These are phyloP conservation scores for Salarias fasciatus DNA, from an alignment of 2,797 vertebrate species.

Conservation along the genomic window DNA sequence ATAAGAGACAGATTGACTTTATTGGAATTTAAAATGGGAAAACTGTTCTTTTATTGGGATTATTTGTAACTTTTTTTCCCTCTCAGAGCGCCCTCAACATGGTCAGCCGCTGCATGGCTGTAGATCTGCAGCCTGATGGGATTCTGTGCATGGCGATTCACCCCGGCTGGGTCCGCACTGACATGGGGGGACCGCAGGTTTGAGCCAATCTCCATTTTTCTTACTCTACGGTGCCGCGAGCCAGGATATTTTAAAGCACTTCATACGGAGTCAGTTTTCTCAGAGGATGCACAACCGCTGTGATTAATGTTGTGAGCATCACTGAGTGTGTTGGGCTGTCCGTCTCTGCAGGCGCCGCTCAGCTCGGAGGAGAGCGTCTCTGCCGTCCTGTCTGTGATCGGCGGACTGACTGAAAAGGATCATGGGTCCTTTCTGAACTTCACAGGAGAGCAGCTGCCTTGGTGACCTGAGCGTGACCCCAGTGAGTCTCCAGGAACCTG, in stretches of 20 bases:
- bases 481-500: neutral
- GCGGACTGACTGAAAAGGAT: conserved; percentile 80
- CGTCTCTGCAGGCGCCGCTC: conserved; percentile 74
- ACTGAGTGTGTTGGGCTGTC: neutral
- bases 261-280: no score
- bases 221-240: no score
- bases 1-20: no score
- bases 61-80: neutral
- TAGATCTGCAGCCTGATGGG: conserved; percentile 80
- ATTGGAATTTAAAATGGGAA: no score
- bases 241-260: no score
- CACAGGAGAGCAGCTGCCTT: conserved; percentile 79
- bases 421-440: conserved; percentile 83
- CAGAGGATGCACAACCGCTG: no score
- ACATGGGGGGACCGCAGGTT: conserved; percentile 85
- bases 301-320: no score
- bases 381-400: conserved; percentile 78
- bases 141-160: conserved; percentile 84
- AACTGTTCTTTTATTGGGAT: no score
- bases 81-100: conserved; percentile 84
- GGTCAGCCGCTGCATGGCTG: conserved; percentile 82
- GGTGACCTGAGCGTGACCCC: conserved; percentile 66
- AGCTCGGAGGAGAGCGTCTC: conserved; percentile 80
- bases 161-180: conserved; percentile 86
- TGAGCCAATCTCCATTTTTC: conserved; percentile 6